These are phyloP conservation scores for Lineus longissimus DNA, from an alignment of 1,140 invertebrate species.

Conservation along the genomic window DNA sequence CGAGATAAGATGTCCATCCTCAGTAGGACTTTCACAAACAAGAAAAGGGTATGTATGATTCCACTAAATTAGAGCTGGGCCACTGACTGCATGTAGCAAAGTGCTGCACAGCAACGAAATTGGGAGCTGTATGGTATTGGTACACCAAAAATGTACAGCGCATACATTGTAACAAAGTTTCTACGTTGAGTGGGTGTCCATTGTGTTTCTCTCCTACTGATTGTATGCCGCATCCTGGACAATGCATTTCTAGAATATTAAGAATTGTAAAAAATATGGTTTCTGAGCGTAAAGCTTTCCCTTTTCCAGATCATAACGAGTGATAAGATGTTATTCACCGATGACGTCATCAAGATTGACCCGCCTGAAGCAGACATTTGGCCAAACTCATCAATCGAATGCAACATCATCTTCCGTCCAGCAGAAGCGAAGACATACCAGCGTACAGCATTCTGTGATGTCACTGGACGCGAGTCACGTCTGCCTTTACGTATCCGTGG, in stretches of 20 bases:
- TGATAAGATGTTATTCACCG: conserved; percentile 47
- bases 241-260: too few relatives aligned
- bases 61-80: neutral
- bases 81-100: too few relatives aligned
- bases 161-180: too few relatives aligned
- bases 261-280: too few relatives aligned
- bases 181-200: too few relatives aligned
- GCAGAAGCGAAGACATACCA: conserved; percentile 47
- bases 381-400: conserved; percentile 48
- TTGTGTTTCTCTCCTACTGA: too few relatives aligned
- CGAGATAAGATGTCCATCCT: conserved; percentile 51
- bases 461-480: conserved; percentile 49
- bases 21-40: conserved; percentile 48
- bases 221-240: too few relatives aligned
- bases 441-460: conserved; percentile 50
- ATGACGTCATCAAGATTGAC: conserved; percentile 52
- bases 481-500: conserved; percentile 49
- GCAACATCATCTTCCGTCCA: conserved; percentile 52
- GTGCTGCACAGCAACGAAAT: too few relatives aligned
- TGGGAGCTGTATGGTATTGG: too few relatives aligned
- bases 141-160: too few relatives aligned
- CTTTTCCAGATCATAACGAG: conserved; percentile 39
- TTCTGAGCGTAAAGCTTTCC: too few relatives aligned
- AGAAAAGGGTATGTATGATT: conserved; percentile 41
- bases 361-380: conserved; percentile 54